phyloP scores from a whole-genome alignment of 23 tunicate species.

The Trididemnum nubilum region DNA sequence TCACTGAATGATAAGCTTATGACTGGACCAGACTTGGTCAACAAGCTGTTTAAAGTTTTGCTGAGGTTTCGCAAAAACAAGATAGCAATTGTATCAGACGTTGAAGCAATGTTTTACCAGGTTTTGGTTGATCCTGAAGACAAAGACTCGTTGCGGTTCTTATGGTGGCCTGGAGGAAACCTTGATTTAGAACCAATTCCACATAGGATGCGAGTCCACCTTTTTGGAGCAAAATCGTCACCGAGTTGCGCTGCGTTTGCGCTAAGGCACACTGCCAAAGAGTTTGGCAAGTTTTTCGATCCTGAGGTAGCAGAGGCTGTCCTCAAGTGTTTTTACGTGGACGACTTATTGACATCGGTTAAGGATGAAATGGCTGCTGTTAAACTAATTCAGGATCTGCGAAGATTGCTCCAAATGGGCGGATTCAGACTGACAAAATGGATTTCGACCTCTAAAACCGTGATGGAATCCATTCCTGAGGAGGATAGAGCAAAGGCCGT shows the following conservation, averaged over 20 bases:
- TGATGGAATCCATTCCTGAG: neutral
- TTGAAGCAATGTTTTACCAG: slow-evolving; percentile 40
- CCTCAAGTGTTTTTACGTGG: slow-evolving; percentile 32
- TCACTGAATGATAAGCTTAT: slow-evolving; percentile 2
- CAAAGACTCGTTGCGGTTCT: slow-evolving; percentile 14
- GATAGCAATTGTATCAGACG: slow-evolving; percentile 28
- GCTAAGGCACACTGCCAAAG: slow-evolving; percentile 8
- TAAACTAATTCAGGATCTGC: neutral
- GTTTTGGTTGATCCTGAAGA: slow-evolving; percentile 23
- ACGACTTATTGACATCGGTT: slow-evolving; percentile 15
- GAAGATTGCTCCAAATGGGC: neutral
- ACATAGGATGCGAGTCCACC: slow-evolving; percentile 29
- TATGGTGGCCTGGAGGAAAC: slow-evolving; percentile 42
- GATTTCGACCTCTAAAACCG: neutral
- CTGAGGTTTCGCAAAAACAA: slow-evolving; percentile 28
- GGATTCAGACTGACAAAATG: slow-evolving; percentile 41
- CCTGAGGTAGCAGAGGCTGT: slow-evolving; percentile 6
- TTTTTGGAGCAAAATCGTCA: slow-evolving; percentile 45
- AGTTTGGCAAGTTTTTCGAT: neutral
- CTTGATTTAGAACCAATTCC: neutral
- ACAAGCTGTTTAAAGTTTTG: slow-evolving; percentile 19
- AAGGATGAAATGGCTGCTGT: neutral
- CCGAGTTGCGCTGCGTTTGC: slow-evolving; percentile 24
- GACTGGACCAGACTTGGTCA: slow-evolving; percentile 50
- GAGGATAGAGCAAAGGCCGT: slow-evolving; percentile 34